Percentiles rank a stretch among this genome's conserved stretches.
phyloP scores from a whole-genome alignment of 2,797 vertebrate species.

The Gallinago stenura region DNA sequence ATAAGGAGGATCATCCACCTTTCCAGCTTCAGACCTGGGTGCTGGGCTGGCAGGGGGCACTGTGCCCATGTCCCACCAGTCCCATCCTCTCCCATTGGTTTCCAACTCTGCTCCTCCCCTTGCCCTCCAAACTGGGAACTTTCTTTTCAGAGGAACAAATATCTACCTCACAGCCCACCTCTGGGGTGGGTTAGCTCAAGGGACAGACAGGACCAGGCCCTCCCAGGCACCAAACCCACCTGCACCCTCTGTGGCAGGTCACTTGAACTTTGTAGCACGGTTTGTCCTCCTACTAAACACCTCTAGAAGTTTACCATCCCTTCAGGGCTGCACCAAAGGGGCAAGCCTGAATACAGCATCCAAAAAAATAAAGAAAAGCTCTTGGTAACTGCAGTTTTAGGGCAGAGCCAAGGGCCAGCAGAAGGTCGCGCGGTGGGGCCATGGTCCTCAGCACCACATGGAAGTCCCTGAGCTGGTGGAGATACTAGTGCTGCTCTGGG shows the following conservation, averaged over 20 bases:
- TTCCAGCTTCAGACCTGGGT: neutral
- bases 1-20: neutral
- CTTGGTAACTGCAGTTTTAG: neutral
- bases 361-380: neutral
- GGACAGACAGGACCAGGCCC: neutral
- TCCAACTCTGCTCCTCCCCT: neutral
- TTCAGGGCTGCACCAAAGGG: neutral
- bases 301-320: neutral
- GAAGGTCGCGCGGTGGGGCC: neutral
- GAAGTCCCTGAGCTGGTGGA: neutral
- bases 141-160: neutral
- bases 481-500: neutral
- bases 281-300: neutral
- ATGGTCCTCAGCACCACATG: fast-evolving
- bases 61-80: neutral
- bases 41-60: neutral
- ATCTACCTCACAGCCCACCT: neutral
- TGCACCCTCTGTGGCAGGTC: neutral
- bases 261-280: fast-evolving
- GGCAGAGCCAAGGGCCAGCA: neutral
- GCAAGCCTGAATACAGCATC: neutral
- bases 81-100: neutral
- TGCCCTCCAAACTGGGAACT: neutral
- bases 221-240: neutral
- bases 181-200: neutral